A percentile compares a stretch with the other conserved stretches of the same genome.
Evolutionary conservation across 2,888 invertebrate species (phyloP).

Genomic region (Dolomedes plantarius): DNA sequence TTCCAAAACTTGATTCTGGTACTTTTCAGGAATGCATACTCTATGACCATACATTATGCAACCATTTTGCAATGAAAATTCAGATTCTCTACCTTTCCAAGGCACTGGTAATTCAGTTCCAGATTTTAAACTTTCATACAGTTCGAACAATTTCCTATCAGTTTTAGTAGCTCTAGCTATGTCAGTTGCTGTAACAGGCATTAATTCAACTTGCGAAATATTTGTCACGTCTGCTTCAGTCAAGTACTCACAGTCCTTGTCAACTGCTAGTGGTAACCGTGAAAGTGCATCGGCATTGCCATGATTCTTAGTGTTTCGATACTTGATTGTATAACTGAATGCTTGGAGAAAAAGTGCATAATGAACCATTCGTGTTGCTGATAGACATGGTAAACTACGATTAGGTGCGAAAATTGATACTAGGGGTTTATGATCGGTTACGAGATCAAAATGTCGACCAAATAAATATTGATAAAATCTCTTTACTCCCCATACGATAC

Average conservation of each 20-base stretch:
- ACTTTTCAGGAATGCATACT: slow-evolving; percentile 50
- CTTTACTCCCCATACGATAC: slow-evolving; percentile 75
- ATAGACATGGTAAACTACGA: slow-evolving; percentile 74
- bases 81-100: slow-evolving; percentile 53
- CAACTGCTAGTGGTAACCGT: slow-evolving; percentile 46
- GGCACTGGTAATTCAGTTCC: slow-evolving; percentile 48
- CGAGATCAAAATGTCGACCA: slow-evolving; percentile 75
- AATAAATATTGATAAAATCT: slow-evolving; percentile 75
- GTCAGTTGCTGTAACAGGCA: slow-evolving; percentile 53
- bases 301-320: slow-evolving; percentile 36
- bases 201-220: slow-evolving; percentile 45
- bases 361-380: slow-evolving; percentile 75
- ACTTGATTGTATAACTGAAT: slow-evolving; percentile 53
- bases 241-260: slow-evolving; percentile 43
- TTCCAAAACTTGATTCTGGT: slow-evolving; percentile 30
- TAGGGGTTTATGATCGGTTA: slow-evolving; percentile 76
- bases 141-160: slow-evolving; percentile 54
- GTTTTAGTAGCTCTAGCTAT: slow-evolving; percentile 56
- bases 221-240: slow-evolving; percentile 50
- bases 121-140: slow-evolving; percentile 51
- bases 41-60: slow-evolving; percentile 53
- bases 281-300: slow-evolving; percentile 43
- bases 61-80: slow-evolving; percentile 51
- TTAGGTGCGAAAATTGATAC: slow-evolving; percentile 75
- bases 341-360: slow-evolving; percentile 74